Percentiles rank a stretch among this genome's conserved stretches.
Conservation (phyloP, 2,888 invertebrate species). For the Cosmia pyralina region DNA sequence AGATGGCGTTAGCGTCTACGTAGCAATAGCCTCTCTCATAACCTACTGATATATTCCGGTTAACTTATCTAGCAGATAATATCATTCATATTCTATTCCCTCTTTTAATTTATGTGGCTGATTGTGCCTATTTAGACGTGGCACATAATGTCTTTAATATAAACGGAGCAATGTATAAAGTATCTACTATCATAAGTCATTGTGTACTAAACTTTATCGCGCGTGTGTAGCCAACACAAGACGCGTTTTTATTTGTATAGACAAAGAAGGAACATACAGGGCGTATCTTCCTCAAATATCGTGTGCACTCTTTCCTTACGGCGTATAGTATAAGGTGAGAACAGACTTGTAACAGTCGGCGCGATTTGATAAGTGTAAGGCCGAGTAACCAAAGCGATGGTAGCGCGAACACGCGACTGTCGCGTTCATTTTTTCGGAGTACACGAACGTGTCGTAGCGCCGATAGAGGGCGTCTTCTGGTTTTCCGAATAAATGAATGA, state of each 20-base stretch:
- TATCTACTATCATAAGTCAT: background rate
- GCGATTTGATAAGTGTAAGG: background rate
- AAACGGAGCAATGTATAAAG: background rate
- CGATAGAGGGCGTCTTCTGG: background rate
- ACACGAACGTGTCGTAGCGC: background rate
- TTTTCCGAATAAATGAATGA: background rate
- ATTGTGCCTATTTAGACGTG: background rate
- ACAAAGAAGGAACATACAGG: conserved; percentile 42
- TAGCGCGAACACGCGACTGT: background rate
- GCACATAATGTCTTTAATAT: background rate
- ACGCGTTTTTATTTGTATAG: conserved; percentile 37
- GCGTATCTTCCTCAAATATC: conserved; percentile 51
- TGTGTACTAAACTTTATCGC: conserved; percentile 24
- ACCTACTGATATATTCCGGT: background rate
- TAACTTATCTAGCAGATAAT: background rate
- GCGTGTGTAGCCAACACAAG: conserved; percentile 21
- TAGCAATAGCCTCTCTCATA: too few species aligned
- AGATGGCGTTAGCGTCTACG: too few species aligned
- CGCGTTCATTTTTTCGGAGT: background rate
- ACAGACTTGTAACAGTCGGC: background rate
- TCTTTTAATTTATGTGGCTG: background rate
- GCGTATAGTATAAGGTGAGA: background rate
- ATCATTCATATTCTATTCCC: background rate
- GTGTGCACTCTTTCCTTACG: conserved; percentile 49
- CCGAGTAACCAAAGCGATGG: background rate